phyloP scores from a whole-genome alignment of 2,888 invertebrate species.

The Fragum sueziense region DNA sequence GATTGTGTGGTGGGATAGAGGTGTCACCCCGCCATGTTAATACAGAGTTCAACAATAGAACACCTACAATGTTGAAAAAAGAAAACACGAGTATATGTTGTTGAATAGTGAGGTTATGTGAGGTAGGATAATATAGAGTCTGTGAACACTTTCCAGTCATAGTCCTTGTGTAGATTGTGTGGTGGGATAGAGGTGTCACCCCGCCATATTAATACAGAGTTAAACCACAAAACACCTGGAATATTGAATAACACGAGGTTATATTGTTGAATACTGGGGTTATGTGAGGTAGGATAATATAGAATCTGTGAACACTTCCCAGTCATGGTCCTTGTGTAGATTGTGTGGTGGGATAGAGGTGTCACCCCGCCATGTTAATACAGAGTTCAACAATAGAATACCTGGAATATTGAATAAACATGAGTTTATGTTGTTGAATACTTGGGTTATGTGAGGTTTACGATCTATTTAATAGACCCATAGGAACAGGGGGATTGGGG shows the following conservation, averaged over 20 bases:
- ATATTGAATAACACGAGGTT: too few relatives aligned
- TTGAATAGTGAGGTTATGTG: too few relatives aligned
- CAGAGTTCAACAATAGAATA: neutral
- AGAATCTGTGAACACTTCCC: conserved; percentile 10
- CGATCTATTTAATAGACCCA: too few relatives aligned
- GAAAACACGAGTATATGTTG: too few relatives aligned
- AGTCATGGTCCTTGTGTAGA: neutral
- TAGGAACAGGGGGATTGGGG: too few relatives aligned
- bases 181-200: neutral
- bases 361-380: conserved; percentile 9
- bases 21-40: conserved; percentile 4
- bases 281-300: conserved; percentile 10
- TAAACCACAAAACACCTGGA: neutral
- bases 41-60: neutral
- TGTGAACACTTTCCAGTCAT: conserved; percentile 8
- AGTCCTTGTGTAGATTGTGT: neutral
- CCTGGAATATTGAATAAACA: too few relatives aligned
- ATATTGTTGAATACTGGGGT: too few relatives aligned
- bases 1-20: neutral
- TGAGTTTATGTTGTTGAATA: too few relatives aligned
- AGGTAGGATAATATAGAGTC: conserved; percentile 3
- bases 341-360: neutral
- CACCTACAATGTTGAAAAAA: too few relatives aligned
- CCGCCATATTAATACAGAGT: conserved; percentile 3
- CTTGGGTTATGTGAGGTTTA: too few relatives aligned